Base-by-base conservation (phyloP, 2,113 vertebrate genomes). In the Cromileptes altivelis region DNA sequence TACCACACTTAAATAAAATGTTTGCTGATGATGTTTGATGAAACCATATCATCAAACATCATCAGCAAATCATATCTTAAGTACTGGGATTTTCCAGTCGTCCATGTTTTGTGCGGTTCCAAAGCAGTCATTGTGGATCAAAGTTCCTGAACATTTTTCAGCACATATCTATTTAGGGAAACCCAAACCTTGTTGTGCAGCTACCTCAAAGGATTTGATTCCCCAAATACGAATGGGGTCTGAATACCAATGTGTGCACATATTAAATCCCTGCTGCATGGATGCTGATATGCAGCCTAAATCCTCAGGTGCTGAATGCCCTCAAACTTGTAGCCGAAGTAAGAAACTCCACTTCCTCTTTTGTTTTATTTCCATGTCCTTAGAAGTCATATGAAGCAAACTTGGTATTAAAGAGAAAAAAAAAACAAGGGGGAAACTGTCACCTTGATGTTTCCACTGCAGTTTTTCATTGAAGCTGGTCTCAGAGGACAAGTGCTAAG, bases 401-500 rank as follows among this genome's bases (percentile, higher is more conserved):
- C 84, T 86, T 90, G 18, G 81, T 74, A 58, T 85, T 76, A 82
- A 84, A 82, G 23, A 61, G 69, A 65, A 75, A 77, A 76, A 77
- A 76, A 64, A 58, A 19, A 33, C 4, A 37, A n/a, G 53, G 9
- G 2, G 37, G 58, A 81, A 84, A 53, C 85, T 91, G 89, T 92
- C 91, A 94, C 92, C 91, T 94, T 93, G 92, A 87, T 93, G 86
- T 90, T 93, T 90, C 87, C 45, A 57, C 78, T 75, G 85, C 89
- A 91, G 91, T 91, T 91, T 94, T 92, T 93, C 88, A 94, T 82
- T 82, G 85, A 90, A 76, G 85, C 82, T 75, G 70, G 83, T 90
- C 93, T 92, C 91, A 83, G 87, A 93, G 93, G 94, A 94, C 85
- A 82, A 85, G 85, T 76, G 82, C 87, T 90, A 91, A 94, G 88